Evolutionary conservation across 1,140 invertebrate genomes (phyloP).

Genomic region (Idris sp.): DNA sequence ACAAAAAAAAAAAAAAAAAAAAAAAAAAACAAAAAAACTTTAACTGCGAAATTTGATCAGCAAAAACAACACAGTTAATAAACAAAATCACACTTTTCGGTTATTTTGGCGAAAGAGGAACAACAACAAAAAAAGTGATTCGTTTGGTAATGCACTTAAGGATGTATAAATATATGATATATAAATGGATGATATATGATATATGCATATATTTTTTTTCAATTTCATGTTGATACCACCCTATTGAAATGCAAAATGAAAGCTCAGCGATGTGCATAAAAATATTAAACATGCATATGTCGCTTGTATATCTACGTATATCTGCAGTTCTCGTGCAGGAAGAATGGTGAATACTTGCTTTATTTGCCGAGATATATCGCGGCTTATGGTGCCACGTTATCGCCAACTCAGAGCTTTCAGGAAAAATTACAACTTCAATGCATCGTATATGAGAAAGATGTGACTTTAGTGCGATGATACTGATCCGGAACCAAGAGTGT

Average conservation of each 20-base stretch:
- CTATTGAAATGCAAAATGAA: conserved; percentile 62
- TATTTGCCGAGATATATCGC: conserved; percentile 61
- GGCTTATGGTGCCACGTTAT: conserved; percentile 63
- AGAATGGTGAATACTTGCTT: conserved; percentile 57
- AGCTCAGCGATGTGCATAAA: conserved; percentile 61
- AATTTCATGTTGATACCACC: conserved; percentile 41
- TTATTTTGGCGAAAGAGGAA: too few species aligned
- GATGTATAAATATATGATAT: too few species aligned
- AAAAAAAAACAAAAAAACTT: too few species aligned
- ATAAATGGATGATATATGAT: too few species aligned
- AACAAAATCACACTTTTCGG: too few species aligned
- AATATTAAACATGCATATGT: conserved; percentile 61
- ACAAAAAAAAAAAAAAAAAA: too few species aligned
- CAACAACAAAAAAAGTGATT: too few species aligned
- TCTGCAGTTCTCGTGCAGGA: conserved; percentile 40
- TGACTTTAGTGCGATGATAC: conserved; percentile 53
- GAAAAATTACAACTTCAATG: conserved; percentile 62
- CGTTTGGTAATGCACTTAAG: too few species aligned
- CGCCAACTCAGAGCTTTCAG: conserved; percentile 60
- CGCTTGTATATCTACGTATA: conserved; percentile 50
- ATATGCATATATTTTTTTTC: too few species aligned
- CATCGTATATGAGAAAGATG: conserved; percentile 57
- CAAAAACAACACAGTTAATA: too few species aligned
- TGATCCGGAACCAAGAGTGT: conserved; percentile 49
- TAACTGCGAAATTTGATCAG: too few species aligned